These are phyloP conservation scores for Acanthurus lineatus DNA, from an alignment of 2,797 vertebrate genomes.

Conservation along the genomic window DNA sequence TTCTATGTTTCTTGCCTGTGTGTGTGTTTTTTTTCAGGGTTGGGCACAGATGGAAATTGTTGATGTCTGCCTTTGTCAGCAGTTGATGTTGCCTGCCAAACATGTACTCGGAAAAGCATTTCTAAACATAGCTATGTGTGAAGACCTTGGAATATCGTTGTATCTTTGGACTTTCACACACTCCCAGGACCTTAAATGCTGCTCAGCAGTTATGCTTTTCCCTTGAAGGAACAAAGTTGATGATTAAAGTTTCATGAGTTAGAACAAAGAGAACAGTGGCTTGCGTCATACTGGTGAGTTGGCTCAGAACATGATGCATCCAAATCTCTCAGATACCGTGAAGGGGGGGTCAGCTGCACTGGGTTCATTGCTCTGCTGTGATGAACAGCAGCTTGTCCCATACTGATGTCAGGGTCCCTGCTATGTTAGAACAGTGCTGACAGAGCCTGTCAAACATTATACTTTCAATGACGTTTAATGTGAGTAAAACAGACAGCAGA, in stretches of 20 bases:
- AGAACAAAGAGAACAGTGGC: conserved; percentile 9
- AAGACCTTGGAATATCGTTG: conserved; percentile 6
- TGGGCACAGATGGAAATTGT: conserved; percentile 35
- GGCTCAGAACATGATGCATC: not conserved
- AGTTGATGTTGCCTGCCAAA: conserved; percentile 36
- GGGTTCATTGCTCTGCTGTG: conserved; percentile 25
- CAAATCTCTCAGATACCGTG: not conserved
- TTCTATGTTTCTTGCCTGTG: not conserved
- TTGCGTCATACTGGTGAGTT: conserved; percentile 3
- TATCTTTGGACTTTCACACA: not conserved
- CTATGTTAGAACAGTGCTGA: conserved; percentile 36
- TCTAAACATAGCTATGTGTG: conserved; percentile 50
- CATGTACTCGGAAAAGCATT: conserved; percentile 18
- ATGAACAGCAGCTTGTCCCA: conserved; percentile 15
- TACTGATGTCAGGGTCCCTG: conserved; percentile 4
- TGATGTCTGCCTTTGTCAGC: conserved; percentile 41
- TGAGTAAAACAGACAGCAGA: not conserved
- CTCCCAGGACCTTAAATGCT: conserved; percentile 11
- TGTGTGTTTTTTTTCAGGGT: conserved; percentile 12
- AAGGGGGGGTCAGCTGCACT: not conserved
- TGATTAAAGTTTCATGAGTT: conserved; percentile 33
- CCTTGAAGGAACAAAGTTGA: conserved; percentile 17
- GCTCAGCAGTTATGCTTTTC: not conserved
- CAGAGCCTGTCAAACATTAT: conserved; percentile 18
- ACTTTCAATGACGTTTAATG: not conserved